A percentile compares a stretch with the other conserved stretches of the same genome.
These are phyloP conservation scores for Xyliphius kryptos DNA, from an alignment of 2,113 vertebrate genomes.

Conservation along the genomic window DNA sequence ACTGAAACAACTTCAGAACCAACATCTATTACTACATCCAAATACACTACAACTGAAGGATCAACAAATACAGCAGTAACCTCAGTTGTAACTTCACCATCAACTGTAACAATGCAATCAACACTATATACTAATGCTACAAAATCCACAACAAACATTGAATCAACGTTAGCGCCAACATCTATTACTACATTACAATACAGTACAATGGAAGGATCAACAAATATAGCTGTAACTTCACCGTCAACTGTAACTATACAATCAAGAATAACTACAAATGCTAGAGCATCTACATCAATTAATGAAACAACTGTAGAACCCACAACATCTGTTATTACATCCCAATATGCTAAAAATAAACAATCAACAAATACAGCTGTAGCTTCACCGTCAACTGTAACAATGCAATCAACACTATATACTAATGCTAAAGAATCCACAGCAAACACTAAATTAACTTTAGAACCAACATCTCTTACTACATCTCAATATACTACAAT, in stretches of 20 bases:
- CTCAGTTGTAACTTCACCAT: background rate
- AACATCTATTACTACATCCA: background rate
- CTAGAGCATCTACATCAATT: background rate
- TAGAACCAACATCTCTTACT: background rate
- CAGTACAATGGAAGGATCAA: no score
- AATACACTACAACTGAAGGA: background rate
- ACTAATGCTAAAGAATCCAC: background rate
- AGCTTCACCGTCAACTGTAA: background rate
- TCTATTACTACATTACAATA: background rate
- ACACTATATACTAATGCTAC: background rate
- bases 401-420: background rate
- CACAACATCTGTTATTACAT: background rate
- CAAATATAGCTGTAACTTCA: background rate
- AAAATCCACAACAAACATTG: background rate
- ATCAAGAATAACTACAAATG: background rate
- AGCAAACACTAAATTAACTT: background rate
- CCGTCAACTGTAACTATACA: background rate
- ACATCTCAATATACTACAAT: background rate
- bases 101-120: background rate
- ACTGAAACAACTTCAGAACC: background rate
- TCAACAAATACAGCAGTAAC: background rate
- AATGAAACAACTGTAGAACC: background rate
- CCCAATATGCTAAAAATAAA: background rate
- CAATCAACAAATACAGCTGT: background rate
- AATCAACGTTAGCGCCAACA: background rate